phyloP scores from a whole-genome alignment of 2,888 invertebrate genomes.

The Neuroscelio doddi region DNA sequence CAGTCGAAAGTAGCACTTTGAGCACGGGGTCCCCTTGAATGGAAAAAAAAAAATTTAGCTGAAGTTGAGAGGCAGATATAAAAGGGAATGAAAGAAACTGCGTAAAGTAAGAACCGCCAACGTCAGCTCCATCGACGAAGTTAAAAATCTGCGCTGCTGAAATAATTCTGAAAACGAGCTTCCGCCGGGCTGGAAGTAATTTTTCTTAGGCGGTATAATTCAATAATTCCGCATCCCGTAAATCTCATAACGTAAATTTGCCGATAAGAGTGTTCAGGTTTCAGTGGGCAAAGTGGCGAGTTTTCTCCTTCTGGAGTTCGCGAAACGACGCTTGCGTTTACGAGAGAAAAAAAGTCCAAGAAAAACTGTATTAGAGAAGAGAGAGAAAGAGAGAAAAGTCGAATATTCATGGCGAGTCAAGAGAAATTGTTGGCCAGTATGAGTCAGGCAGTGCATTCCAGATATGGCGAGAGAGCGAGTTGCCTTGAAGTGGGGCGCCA shows the following conservation, averaged over 20 bases:
- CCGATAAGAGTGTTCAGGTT: constrained; percentile 14
- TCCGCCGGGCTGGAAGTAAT: not conserved
- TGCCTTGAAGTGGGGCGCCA: too few relatives aligned
- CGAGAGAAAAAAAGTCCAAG: constrained; percentile 20
- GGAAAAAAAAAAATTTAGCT: too few relatives aligned
- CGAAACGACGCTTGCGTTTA: constrained; percentile 6
- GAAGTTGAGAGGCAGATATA: not conserved
- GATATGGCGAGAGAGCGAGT: too few relatives aligned
- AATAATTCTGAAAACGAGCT: constrained; percentile 4
- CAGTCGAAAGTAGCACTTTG: too few relatives aligned
- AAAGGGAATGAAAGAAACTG: not conserved
- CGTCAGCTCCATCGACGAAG: not conserved
- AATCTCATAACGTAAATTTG: constrained; percentile 28
- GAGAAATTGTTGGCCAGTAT: constrained; percentile 42
- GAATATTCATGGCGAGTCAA: constrained; percentile 43
- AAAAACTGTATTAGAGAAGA: constrained; percentile 2
- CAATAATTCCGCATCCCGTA: constrained; percentile 35
- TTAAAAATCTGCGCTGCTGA: not conserved
- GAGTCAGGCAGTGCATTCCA: constrained; percentile 42
- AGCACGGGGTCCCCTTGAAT: too few relatives aligned
- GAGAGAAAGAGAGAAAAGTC: constrained; percentile 22
- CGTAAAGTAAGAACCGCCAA: not conserved
- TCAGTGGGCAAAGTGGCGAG: not conserved
- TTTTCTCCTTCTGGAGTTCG: constrained; percentile 16
- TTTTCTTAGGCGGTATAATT: constrained; percentile 16